Conservation (phyloP, 2,888 invertebrate species). For the Eristalinus aeneus region DNA sequence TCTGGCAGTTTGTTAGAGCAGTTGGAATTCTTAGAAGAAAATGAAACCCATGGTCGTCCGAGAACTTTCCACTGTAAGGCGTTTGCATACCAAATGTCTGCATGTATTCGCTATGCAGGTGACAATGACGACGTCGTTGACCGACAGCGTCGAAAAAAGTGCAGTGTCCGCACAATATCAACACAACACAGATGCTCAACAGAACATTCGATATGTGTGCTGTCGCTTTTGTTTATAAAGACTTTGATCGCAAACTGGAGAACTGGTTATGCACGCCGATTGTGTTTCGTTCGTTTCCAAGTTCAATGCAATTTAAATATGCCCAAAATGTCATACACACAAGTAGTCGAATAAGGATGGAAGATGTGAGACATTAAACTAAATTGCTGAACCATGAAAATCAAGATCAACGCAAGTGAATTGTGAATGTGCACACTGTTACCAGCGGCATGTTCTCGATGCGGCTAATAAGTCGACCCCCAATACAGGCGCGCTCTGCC, state of each 20-base stretch:
- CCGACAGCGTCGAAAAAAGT: slow-evolving; percentile 28
- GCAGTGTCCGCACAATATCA: slow-evolving; percentile 16
- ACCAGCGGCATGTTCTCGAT: not conserved
- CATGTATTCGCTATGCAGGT: not conserved
- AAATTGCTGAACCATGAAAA: slow-evolving; percentile 67
- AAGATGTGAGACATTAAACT: slow-evolving; percentile 12
- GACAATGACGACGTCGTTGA: not conserved
- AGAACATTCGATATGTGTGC: not conserved
- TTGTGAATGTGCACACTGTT: slow-evolving; percentile 4
- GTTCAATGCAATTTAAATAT: slow-evolving; percentile 58
- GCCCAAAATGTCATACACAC: slow-evolving; percentile 53
- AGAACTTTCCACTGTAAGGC: slow-evolving; percentile 29
- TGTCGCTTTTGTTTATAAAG: not conserved
- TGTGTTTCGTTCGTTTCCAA: slow-evolving; percentile 37
- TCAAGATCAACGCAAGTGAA: slow-evolving; percentile 52
- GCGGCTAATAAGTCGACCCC: slow-evolving; percentile 7
- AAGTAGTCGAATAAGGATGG: not conserved
- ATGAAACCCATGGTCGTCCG: not conserved
- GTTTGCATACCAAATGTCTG: slow-evolving; percentile 32
- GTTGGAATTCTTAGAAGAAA: slow-evolving; percentile 13
- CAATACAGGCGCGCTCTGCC: not conserved
- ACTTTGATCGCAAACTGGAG: not conserved
- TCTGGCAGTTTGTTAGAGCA: not conserved
- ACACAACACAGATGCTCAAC: not conserved
- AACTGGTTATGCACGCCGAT: not conserved